These are phyloP conservation scores for Parnassius mnemosyne DNA, from an alignment of 2,888 invertebrate species.

Conservation along the genomic window DNA sequence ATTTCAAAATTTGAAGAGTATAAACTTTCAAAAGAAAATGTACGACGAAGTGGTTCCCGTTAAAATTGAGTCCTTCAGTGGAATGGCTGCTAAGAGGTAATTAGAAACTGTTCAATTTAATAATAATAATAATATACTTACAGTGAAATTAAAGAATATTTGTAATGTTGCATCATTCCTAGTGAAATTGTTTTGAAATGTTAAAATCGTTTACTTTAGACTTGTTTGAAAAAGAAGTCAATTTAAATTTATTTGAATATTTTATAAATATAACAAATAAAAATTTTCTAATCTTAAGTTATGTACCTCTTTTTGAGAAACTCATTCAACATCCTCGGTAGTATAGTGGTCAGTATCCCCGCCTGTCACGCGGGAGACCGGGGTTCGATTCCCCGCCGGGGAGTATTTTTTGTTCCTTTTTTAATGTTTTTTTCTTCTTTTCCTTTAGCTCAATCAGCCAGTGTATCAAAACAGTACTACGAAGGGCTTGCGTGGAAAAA, in stretches of 20 bases:
- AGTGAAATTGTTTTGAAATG: constrained; percentile 10
- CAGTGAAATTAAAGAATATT: constrained; percentile 8
- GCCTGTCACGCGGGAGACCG: constrained; percentile 82
- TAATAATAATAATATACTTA: constrained; percentile 2
- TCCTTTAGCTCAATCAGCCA: constrained; percentile 73
- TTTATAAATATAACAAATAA: neutral
- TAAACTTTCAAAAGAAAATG: constrained; percentile 61
- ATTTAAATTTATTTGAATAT: neutral
- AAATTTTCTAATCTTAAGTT: too few species aligned
- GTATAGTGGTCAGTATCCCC: constrained; percentile 81
- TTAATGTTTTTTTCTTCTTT: constrained; percentile 44
- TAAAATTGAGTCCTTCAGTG: constrained; percentile 71
- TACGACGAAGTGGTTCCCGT: constrained; percentile 72
- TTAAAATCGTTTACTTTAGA: neutral
- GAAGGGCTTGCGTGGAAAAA: constrained; percentile 77
- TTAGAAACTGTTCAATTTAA: constrained; percentile 32
- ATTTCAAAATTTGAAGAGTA: constrained; percentile 55
- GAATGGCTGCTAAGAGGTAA: constrained; percentile 73
- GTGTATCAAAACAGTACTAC: constrained; percentile 77
- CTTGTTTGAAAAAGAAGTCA: neutral
- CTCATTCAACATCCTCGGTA: constrained; percentile 61
- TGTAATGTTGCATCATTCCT: constrained; percentile 13
- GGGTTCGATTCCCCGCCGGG: constrained; percentile 65
- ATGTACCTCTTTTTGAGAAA: neutral
- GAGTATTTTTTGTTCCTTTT: constrained; percentile 29